These are phyloP conservation scores for Lingula anatina DNA, from an alignment of 2,888 invertebrate species.

Conservation along the genomic window DNA sequence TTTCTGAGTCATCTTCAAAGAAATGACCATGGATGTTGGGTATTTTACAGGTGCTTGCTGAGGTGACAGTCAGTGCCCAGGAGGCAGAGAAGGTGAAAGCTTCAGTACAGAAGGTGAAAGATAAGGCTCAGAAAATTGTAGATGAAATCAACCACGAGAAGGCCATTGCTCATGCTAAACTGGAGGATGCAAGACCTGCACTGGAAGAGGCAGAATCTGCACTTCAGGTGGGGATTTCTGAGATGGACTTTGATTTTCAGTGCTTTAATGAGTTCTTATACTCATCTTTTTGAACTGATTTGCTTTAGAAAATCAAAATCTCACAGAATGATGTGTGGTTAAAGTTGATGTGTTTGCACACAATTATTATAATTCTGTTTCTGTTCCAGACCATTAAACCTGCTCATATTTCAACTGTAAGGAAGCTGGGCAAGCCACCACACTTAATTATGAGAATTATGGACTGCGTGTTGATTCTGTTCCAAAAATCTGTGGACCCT, in stretches of 20 bases:
- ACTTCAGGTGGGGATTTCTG: slow-evolving; percentile 27
- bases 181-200: slow-evolving; percentile 47
- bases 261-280: background rate
- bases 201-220: slow-evolving; percentile 48
- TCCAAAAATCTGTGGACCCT: slow-evolving; percentile 42
- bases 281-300: too few species aligned
- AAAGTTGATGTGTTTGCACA: too few species aligned
- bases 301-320: too few species aligned
- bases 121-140: slow-evolving; percentile 46
- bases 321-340: too few species aligned
- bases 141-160: slow-evolving; percentile 44
- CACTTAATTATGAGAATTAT: slow-evolving; percentile 51
- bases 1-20: background rate
- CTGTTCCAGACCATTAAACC: slow-evolving; percentile 53
- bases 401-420: slow-evolving; percentile 47
- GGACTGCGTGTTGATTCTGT: slow-evolving; percentile 47
- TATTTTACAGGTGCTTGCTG: slow-evolving; percentile 34
- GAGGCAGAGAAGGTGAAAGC: slow-evolving; percentile 49
- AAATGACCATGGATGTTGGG: background rate
- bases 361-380: background rate
- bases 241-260: background rate
- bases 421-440: slow-evolving; percentile 51
- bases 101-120: slow-evolving; percentile 46
- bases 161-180: slow-evolving; percentile 36
- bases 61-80: slow-evolving; percentile 42